Base-by-base conservation (phyloP, 1,140 invertebrate species). In the Leptopilina boulardi region DNA sequence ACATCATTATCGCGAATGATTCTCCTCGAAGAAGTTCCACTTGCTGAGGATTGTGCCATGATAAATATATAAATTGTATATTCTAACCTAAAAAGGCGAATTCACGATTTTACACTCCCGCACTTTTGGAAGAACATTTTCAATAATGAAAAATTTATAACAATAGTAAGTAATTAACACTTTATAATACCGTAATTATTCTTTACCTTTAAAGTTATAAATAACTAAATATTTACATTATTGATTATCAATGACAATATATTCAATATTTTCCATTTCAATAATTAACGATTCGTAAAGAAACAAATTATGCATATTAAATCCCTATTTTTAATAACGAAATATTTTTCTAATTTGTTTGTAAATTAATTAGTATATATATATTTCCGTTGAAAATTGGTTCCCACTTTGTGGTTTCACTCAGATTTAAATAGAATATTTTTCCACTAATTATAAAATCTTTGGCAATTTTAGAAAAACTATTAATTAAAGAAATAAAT, bases 11-110 rank as follows among this genome's bases (percentile, higher is more conserved):
- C 92, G 73, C 91, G 87, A 59, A 85, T 84, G 75, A 91, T 91
- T 81, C 92, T 88, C 71, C 92, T 82, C 8, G 92, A 92, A 21
- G 92, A 92, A 13, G 92, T 93, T 26, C 92, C 92, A 87, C 91
- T 92, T 38, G 90, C 86, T 77, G 91, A 91, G 80, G 90, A 92
- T 80, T 93, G 92, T 78, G 92, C 91, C 92, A 93, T 93, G 26
- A 11, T 77, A 38, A 70, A 18, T 44, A 44, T 44, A 2, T 44
- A 11, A n/a, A 51, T 18, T 51, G 9, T 42, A 42, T 11, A 51
- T 51, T 5, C 47, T 51, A 51, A 51, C 47, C 47, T 51, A 51
- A 51, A 51, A 51, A 51, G 13, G 15, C 44, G 47, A 38, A 38
- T 38, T 38, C 34, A 38, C 9, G 2, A 38, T 38, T 38, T 38